Base-by-base conservation (phyloP, 2,888 invertebrate species). In the Aleiodes leptofemur region DNA sequence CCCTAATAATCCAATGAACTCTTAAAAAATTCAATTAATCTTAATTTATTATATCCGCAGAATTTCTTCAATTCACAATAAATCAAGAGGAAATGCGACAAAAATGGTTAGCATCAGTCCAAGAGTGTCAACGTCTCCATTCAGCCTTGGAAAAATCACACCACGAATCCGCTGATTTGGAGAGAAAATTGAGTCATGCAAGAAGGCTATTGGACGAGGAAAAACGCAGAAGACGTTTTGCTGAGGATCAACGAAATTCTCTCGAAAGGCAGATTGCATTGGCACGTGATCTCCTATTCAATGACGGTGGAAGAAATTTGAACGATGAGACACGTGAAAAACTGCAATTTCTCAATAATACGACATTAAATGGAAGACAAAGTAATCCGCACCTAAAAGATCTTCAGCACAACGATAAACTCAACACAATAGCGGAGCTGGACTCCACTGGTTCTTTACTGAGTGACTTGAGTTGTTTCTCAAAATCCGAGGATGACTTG, bases 271-370 rank as follows among this genome's bases (percentile, higher is more conserved):
- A 96, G 85, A 91, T 97, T 72, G 91, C 92, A 73, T 91, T 94
- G 84, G 95, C 95, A 0, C 92, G 95, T 16, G 95, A 96, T 83
- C 90, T 96, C 2, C 90, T 96, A 8, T 93, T 94, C 80, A 93
- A 93, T 77, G 94, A 95, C 81, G 93, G 93, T 82, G 91, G 93
- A 29, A 92, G 92, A 53, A 93, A 94, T 83, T 89, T 96, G 13
- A 95, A 96, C 83, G 94, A 95, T 84, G 95, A 95, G 85, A 96
- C 95, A 0, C 92, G 95, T 73, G 95, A 96, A 86, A 95, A 95
- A 87, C 90, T 97, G 31, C 94, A 95, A 13, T 95, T 95, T 86
- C 90, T 96, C 6, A 94, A 94, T 80, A 93, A 93, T 29, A 90
- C 91, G 71, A 91, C 91, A 4, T 85, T 91, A 14, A 94, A 93